phyloP scores from a whole-genome alignment of 2,888 invertebrate genomes.

The Drosophila lacicola region DNA sequence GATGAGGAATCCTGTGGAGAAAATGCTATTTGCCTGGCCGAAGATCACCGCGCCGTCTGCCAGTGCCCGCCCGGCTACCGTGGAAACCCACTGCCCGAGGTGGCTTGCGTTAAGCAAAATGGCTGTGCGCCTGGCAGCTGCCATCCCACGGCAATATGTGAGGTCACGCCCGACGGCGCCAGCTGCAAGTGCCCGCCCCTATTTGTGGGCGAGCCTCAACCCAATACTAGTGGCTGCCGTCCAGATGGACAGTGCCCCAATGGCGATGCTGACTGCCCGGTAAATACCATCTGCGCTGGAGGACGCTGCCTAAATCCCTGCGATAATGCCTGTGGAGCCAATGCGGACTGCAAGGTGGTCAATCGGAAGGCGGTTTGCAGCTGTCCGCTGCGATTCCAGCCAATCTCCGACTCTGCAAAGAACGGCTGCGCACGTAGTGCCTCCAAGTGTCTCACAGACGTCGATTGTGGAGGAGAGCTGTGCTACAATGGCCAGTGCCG shows the following conservation, averaged over 20 bases:
- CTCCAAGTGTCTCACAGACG: constrained; percentile 89
- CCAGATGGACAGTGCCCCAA: constrained; percentile 91
- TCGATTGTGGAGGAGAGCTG: constrained; percentile 91
- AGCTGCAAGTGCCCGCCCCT: constrained; percentile 92
- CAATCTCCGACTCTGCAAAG: constrained; percentile 87
- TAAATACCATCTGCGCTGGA: constrained; percentile 89
- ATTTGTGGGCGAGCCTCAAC: constrained; percentile 89
- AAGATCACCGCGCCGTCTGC: constrained; percentile 92
- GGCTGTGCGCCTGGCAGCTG: constrained; percentile 92
- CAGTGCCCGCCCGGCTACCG: constrained; percentile 94
- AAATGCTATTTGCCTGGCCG: constrained; percentile 94
- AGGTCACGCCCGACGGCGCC: constrained; percentile 89
- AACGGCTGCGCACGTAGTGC: constrained; percentile 91
- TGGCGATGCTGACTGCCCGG: constrained; percentile 91
- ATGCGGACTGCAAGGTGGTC: constrained; percentile 92
- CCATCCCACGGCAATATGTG: constrained; percentile 92
- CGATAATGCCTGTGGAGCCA: constrained; percentile 92
- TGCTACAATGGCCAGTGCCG: constrained; percentile 94
- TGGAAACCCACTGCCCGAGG: constrained; percentile 93
- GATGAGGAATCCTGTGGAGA: constrained; percentile 93
- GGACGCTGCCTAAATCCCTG: constrained; percentile 93
- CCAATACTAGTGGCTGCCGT: constrained; percentile 90
- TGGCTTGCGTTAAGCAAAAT: constrained; percentile 90
- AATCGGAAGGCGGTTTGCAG: constrained; percentile 91
- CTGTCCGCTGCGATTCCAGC: constrained; percentile 91